Evolutionary conservation across 2,797 vertebrate species (phyloP), one percentile per base, ranked within the genome.

Genomic region (Anableps anableps): DNA sequence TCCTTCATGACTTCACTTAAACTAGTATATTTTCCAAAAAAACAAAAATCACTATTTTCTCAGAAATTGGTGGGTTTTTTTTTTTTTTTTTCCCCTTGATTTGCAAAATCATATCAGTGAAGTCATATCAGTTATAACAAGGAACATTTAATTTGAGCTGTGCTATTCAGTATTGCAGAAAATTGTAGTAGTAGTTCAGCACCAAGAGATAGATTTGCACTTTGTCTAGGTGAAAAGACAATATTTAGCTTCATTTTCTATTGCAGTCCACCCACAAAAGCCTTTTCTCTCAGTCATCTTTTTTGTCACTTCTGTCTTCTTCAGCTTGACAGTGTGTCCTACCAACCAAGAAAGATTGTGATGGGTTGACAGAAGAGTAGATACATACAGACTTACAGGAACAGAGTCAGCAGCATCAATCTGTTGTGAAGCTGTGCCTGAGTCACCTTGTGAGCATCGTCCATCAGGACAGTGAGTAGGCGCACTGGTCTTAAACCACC

Each of bases 361-460:
- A 29, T 45, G 78, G 82, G 79, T 82, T 76, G 76, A 79, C 73
- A 83, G 31, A 79, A 6, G 29, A 77, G 60, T 48, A 48, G 43
- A 82, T 0, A 10, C 66, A 29, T 29, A 8, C 81, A 86, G 43
- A 73, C 53, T 74, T 80, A 76, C 82, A 66, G 50, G 74, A 55
- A 80, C 78, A 68, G 66, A 53, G 74, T 31, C 6, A 0, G 64
- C 58, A 0, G 47, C 47, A 85, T 85, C 85, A 84, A 64, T 88
- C 84, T 76, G 79, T 82, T 81, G 80, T 87, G 89, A 87, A 82
- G 72, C 53, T 10, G 75, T 29, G 75, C 82, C 76, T 17, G 81
- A 89, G 91, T 92, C 91, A 93, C 90, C 92, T 93, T 92, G 72
- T 64, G 72, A 89, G 82, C 83, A 76, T 85, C 88, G 89, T 87